Base-by-base conservation (phyloP, 2,888 invertebrate species). In the Deladenus siricidicola region DNA sequence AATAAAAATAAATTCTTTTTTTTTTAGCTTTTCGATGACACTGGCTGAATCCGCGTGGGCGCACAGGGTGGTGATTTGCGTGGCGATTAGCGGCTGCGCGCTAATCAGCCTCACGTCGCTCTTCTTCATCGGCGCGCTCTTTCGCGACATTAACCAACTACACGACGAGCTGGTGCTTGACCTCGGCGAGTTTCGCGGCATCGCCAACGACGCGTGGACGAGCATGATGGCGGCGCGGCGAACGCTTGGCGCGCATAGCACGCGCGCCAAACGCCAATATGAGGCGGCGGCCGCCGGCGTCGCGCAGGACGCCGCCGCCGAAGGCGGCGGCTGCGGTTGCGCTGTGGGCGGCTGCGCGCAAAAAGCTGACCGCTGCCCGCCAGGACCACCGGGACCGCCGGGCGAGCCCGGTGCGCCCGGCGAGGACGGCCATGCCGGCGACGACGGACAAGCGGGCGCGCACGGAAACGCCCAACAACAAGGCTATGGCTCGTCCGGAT, bases 371-470 rank as follows among this genome's bases (percentile, higher is more conserved):
- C 65, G 60, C 30, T 63, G 63, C 21, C 59, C 63, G n/a, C 30
- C 63, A n/a, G 59, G 59, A 26, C 59, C 59, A 50, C 58, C 59
- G 10, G 59, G 59, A 62, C 55, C 59, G n/a, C 59, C 59, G n/a
- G 58, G 58, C 10, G 14, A 58, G 23, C 58, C 58, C 14, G 58
- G 58, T 26, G 14, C 14, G 14, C 43, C 56, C n/a, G 72, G 72
- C 65, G 70, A 72, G 17, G 69, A 72, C 48, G 72, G 72, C 53
- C 49, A 62, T 1, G 62, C 66, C 1, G 58, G 56, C 21, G 23
- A 51, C n/a, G 47, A 44, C 19, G 50, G 50, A 50, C 50, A 50
- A 26, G 50, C 50, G 19, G 50, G 50, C 26, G 24, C 21, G 24
- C 6, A 10, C 3, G 54, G 54, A 53, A n/a, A 10, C 21, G 34